Evolutionary conservation across 2,113 vertebrate genomes (phyloP).

Genomic region (Ictalurus furcatus): DNA sequence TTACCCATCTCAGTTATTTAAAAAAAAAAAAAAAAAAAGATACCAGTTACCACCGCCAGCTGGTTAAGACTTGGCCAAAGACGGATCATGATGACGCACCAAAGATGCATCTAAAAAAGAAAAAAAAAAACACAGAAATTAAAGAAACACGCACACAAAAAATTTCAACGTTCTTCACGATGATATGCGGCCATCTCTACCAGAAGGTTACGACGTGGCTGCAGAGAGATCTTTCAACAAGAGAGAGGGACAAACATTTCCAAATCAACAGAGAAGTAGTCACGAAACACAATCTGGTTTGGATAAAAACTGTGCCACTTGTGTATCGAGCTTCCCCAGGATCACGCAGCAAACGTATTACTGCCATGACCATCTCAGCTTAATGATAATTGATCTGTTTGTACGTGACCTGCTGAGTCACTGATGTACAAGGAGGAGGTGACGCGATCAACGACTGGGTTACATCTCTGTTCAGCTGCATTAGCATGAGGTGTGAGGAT

Average conservation of each 20-base stretch:
- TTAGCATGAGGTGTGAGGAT: not conserved
- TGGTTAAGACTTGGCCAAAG: not conserved
- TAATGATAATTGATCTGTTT: not conserved
- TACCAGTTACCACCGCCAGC: not conserved
- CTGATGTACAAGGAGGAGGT: not conserved
- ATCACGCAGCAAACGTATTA: not conserved
- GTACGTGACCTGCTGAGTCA: slow-evolving; percentile 27
- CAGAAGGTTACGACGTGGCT: not conserved
- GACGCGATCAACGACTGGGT: not conserved
- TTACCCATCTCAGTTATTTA: not conserved
- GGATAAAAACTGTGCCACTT: not conserved
- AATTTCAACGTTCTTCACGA: not conserved
- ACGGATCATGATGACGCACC: not conserved
- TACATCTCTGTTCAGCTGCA: not conserved
- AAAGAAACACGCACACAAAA: too few species aligned
- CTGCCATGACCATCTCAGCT: not conserved
- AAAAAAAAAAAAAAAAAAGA: too few species aligned
- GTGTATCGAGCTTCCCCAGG: not conserved
- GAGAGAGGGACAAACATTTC: not conserved
- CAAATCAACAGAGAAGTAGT: not conserved
- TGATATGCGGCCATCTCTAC: not conserved
- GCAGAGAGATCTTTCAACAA: not conserved
- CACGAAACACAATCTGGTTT: too few species aligned
- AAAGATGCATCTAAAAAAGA: not conserved
- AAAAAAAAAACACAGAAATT: not conserved